Evolutionary conservation across 2,113 vertebrate genomes (phyloP).

Genomic region (Odontophorus gujanensis): DNA sequence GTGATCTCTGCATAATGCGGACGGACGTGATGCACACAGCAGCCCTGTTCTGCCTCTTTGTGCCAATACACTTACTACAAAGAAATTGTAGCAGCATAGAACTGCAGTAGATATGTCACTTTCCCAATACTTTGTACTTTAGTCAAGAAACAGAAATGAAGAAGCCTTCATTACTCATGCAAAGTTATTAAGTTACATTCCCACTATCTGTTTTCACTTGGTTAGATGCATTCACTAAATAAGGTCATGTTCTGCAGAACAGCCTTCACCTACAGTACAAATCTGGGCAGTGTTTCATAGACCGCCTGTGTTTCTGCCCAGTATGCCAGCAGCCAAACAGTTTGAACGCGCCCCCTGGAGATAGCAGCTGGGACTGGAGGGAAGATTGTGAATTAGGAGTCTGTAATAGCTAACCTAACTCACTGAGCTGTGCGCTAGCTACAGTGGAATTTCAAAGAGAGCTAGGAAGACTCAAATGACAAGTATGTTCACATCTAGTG

Average conservation of each 20-base stretch:
- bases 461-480: not conserved
- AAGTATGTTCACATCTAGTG: constrained; percentile 21
- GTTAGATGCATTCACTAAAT: not conserved
- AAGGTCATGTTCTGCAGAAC: not conserved
- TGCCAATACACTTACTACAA: not conserved
- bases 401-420: not conserved
- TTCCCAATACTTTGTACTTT: not conserved
- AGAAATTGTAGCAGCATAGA: not conserved
- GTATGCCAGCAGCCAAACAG: not conserved
- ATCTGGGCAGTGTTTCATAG: not conserved
- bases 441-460: not conserved
- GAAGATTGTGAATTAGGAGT: not conserved
- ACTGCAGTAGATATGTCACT: not conserved
- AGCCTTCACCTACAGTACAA: not conserved
- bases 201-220: not conserved
- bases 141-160: not conserved
- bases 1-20: not conserved
- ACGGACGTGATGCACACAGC: too few relatives aligned
- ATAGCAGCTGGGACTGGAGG: not conserved
- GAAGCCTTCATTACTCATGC: not conserved
- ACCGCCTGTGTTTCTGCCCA: not conserved
- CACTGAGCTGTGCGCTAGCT: not conserved
- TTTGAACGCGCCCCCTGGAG: not conserved
- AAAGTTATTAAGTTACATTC: not conserved
- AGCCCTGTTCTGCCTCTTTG: not conserved